Percentiles rank a stretch among this genome's conserved stretches.
Evolutionary conservation across 2,113 vertebrate genomes (phyloP).

Genomic region (Heloderma charlesbogerti): DNA sequence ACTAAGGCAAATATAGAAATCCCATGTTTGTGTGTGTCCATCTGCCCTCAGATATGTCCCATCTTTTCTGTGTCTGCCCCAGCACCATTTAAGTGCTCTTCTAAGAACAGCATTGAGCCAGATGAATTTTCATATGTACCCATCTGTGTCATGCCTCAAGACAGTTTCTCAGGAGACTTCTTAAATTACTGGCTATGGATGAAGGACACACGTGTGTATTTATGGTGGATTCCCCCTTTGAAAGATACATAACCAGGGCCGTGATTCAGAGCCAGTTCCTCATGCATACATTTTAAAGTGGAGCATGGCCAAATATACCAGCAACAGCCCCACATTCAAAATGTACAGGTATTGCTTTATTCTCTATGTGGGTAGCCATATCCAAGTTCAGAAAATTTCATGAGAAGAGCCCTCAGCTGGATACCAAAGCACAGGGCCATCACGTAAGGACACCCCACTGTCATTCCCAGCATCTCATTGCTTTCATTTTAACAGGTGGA

Average conservation of each 20-base stretch:
- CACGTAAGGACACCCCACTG: neutral
- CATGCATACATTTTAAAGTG: neutral
- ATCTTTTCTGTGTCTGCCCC: neutral
- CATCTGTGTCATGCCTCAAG: neutral
- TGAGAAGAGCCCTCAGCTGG: neutral
- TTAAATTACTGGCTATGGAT: neutral
- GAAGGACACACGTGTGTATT: neutral
- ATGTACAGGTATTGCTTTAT: neutral
- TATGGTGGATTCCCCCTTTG: neutral
- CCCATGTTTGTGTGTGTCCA: neutral
- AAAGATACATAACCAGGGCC: neutral
- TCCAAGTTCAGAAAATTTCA: neutral
- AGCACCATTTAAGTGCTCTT: neutral
- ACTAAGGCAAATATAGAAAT: no score
- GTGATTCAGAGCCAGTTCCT: neutral
- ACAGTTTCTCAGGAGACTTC: neutral
- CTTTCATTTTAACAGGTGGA: neutral
- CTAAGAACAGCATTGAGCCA: neutral
- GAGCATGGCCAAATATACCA: neutral
- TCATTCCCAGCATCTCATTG: neutral
- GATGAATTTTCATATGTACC: neutral
- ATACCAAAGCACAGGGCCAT: neutral
- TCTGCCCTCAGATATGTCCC: neutral
- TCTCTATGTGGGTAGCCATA: neutral
- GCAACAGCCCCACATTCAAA: neutral